Base-by-base conservation (phyloP, 2,797 vertebrate species). In the Urocyon cinereoargenteus region DNA sequence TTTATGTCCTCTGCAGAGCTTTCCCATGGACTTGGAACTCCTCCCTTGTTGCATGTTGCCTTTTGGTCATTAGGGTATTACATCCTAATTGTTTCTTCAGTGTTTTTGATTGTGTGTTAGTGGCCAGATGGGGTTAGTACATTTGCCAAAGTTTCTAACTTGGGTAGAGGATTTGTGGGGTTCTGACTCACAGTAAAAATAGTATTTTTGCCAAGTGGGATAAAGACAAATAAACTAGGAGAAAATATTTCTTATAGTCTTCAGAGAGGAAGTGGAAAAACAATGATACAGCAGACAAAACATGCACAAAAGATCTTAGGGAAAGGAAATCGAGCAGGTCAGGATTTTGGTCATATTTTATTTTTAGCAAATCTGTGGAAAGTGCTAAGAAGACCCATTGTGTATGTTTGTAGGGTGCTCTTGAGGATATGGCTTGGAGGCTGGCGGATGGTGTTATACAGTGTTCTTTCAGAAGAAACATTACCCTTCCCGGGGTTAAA, bases 391-490 rank as follows among this genome's bases (percentile, higher is more conserved):
- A 90, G 91, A 14, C 64, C 11, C 88, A 31, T 26, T 97, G 28
- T 98, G 73, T 98, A 14, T 96, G 24, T 95, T 92, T 91, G 78
- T 96, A 99, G 99, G 98, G 94, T 81, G 28, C 66, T 75, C 98
- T 99, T 85, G 98, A 98, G 97, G 98, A 99, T 68, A 92, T 96
- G 45, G 98, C 99, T 0, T 99, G 99, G 99, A 99, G 99, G 68
- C 36, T 99, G 81, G 98, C 68, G 0, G 99, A 99, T 61, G 99
- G 99, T 5, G 22, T 99, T 92, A 98, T 99, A 91, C 99, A 99
- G 1, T 99, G 99, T 96, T 99, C 99, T 94, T 99, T 99, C 97
- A 98, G 98, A 89, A 99, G 99, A 97, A 98, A 98, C 89, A 97
- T 99, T 95, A 45, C 0, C 81, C 97, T 99, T 85, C 98, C 98